Conservation (phyloP, 1,140 invertebrate genomes). For the Drosophila lacteicornis region DNA sequence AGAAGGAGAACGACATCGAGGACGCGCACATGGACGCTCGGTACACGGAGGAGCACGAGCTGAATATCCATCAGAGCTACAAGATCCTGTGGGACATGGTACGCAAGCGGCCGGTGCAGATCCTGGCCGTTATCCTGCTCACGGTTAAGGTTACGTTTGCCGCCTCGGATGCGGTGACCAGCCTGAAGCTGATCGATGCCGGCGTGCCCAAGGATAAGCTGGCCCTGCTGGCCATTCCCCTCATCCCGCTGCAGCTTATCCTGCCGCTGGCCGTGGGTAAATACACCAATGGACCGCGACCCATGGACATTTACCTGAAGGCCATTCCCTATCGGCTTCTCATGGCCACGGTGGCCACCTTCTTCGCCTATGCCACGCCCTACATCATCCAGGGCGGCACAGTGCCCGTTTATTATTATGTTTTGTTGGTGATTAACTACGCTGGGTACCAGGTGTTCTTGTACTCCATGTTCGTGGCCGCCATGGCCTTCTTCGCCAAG, state of each 20-base stretch:
- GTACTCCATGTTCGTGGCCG: constrained; percentile 89
- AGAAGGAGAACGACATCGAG: constrained; percentile 90
- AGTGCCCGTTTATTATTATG: constrained; percentile 93
- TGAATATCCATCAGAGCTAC: constrained; percentile 93
- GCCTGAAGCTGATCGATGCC: constrained; percentile 96
- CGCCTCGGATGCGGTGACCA: constrained; percentile 97
- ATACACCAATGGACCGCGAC: constrained; percentile 94
- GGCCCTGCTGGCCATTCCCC: constrained; percentile 95
- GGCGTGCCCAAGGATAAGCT: constrained; percentile 98
- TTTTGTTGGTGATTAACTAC: constrained; percentile 91
- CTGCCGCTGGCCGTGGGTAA: constrained; percentile 95
- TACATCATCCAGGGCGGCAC: constrained; percentile 88
- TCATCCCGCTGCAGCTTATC: constrained; percentile 97
- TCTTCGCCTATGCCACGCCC: constrained; percentile 94
- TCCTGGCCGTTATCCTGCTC: constrained; percentile 92
- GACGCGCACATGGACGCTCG: constrained; percentile 84
- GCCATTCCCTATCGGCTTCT: constrained; percentile 95
- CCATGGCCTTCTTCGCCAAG: constrained; percentile 88
- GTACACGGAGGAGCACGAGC: constrained; percentile 86
- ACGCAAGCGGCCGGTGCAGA: constrained; percentile 92
- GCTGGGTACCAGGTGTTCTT: constrained; percentile 94
- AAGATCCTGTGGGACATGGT: constrained; percentile 93
- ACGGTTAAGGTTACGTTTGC: constrained; percentile 98
- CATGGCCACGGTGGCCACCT: constrained; percentile 93
- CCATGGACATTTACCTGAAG: constrained; percentile 95